phyloP scores from a whole-genome alignment of 2,888 invertebrate genomes.

The Lepeophtheirus nordmannii region DNA sequence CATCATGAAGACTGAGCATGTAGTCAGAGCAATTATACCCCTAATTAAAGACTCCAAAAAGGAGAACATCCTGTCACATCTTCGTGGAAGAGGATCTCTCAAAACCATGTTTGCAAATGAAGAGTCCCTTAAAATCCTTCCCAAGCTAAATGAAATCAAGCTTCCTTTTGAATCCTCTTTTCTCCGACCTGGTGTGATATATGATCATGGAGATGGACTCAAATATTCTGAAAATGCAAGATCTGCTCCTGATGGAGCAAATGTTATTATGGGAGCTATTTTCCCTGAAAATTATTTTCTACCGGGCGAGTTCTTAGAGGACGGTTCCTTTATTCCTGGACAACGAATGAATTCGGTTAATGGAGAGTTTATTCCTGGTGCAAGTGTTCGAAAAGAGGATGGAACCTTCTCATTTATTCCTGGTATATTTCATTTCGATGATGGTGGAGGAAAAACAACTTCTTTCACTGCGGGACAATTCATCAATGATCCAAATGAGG shows the following conservation, averaged over 20 bases:
- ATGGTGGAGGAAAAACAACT: not conserved
- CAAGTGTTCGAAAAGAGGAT: slow-evolving; percentile 2
- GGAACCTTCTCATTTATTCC: slow-evolving; percentile 19
- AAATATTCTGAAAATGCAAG: slow-evolving; percentile 9
- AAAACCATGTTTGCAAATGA: slow-evolving; percentile 22
- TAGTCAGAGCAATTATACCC: not conserved
- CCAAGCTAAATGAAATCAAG: slow-evolving; percentile 15
- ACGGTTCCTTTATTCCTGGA: slow-evolving; percentile 19
- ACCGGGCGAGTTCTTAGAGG: slow-evolving; percentile 9
- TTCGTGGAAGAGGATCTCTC: slow-evolving; percentile 5
- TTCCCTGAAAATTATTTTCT: slow-evolving; percentile 6
- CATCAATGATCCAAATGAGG: slow-evolving; percentile 13
- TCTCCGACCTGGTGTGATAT: slow-evolving; percentile 8
- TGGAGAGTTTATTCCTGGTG: slow-evolving; percentile 25
- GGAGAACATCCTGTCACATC: not conserved
- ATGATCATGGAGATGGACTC: slow-evolving; percentile 20
- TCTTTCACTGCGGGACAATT: slow-evolving; percentile 16
- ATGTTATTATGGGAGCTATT: slow-evolving; percentile 20
- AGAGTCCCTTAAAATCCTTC: slow-evolving; percentile 21
- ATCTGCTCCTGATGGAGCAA: slow-evolving; percentile 12
- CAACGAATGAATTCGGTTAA: slow-evolving; percentile 21
- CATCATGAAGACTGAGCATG: not conserved
- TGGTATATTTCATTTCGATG: not conserved
- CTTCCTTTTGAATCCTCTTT: not conserved
- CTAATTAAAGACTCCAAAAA: slow-evolving; percentile 2